Evolutionary conservation across 2,797 vertebrate genomes (phyloP), one percentile per base, ranked within the genome.

Genomic region (Helarctos malayanus): DNA sequence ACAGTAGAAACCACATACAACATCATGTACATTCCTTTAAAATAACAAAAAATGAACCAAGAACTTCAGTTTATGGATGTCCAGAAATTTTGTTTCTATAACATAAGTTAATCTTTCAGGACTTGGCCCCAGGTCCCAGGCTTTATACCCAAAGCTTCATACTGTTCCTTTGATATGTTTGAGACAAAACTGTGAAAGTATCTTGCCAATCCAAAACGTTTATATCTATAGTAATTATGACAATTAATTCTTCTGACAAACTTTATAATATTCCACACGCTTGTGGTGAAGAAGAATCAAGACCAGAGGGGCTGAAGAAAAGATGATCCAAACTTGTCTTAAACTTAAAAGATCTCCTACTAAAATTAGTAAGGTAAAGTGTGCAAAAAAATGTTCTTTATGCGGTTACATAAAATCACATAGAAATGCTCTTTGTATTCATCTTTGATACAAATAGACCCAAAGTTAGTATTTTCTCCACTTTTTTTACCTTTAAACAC

Each of bases 141-240:
- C 27, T 59, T 5, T 0, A 0, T 23, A 45, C 13, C 47, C 4
- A 83, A 6, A 23, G 75, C 4, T 84, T 89, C 47, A 47, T 1
- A 2, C 0, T 52, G 3, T 27, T 76, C 18, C 32, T 65, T 71
- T 10, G 18, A 84, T 12, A 81, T 5, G 29, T 76, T 27, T 87
- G 78, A 84, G 59, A 61, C 84, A 45, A 47, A 93, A 56, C 23
- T 71, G 10, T 81, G 90, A 52, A 87, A 98, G 10, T 3, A 71
- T 94, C 47, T 21, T 47, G 47, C 29, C 32, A 59, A 83, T 19
- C 52, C 63, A 75, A 92, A 59, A 61, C 21, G 91, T 21, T 59
- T 85, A 82, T 85, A 89, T 38, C 1, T 79, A 0, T 78, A 78
- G 94, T 81, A 8, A 35, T 23, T 65, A 80, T 19, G 56, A 92